Evolutionary conservation across 2,113 vertebrate species (phyloP).

Genomic region (Pollimyrus isidori): DNA sequence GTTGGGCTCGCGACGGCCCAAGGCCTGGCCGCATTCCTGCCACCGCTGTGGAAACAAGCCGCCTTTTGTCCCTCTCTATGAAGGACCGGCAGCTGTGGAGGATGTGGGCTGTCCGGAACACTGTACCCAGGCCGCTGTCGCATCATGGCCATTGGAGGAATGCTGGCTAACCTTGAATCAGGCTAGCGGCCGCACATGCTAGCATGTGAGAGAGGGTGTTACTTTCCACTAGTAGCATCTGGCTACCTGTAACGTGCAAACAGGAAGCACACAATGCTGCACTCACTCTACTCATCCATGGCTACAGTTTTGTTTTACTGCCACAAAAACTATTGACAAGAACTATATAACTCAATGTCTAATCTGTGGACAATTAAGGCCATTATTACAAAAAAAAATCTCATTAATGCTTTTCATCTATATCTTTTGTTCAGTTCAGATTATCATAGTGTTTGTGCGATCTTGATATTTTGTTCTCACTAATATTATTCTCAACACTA

Average conservation of each 20-base stretch:
- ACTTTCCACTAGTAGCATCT: too few species aligned
- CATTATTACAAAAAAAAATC: background rate
- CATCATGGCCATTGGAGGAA: background rate
- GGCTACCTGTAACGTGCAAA: background rate
- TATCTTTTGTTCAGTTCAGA: background rate
- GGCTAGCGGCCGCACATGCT: background rate
- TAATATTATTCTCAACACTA: background rate
- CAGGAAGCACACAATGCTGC: background rate
- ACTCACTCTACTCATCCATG: background rate
- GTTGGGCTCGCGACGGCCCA: too few species aligned
- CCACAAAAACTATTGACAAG: background rate
- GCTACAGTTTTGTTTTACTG: background rate
- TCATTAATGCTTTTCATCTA: background rate
- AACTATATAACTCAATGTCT: background rate
- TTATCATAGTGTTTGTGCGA: background rate
- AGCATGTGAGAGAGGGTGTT: background rate
- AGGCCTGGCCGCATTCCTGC: background rate
- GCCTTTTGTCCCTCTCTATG: background rate
- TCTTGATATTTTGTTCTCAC: background rate
- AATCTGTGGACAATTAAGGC: background rate
- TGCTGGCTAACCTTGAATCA: background rate
- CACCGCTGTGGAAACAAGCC: background rate
- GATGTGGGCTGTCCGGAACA: background rate
- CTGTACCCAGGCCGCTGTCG: background rate
- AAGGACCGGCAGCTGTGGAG: background rate